Percentiles rank a stretch among this genome's conserved stretches.
phyloP scores from a whole-genome alignment of 1,140 invertebrate species.

The Drosophila mayri region DNA sequence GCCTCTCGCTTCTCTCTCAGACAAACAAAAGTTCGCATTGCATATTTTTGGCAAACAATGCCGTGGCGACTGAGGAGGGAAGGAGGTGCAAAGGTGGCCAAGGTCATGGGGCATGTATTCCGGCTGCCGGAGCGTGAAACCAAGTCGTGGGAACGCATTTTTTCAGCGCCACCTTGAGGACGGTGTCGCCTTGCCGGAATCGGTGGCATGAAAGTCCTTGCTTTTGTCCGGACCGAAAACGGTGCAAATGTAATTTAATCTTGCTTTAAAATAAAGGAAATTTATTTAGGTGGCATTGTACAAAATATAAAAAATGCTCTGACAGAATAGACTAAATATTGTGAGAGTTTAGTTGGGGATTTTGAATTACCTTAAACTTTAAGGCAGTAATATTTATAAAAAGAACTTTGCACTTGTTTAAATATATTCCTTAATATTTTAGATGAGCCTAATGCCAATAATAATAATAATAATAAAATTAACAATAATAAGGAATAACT shows the following conservation, averaged over 20 bases:
- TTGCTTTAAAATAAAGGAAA: conserved; percentile 2
- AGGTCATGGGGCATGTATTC: conserved; percentile 28
- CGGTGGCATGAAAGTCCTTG: background rate
- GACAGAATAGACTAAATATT: background rate
- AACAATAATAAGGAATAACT: background rate
- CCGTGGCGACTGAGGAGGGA: background rate
- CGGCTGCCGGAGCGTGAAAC: conserved; percentile 22
- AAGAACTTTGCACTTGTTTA: background rate
- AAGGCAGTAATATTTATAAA: background rate
- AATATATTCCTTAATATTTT: background rate
- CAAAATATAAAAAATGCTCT: background rate
- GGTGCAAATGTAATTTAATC: conserved; percentile 6
- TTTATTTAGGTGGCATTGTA: background rate
- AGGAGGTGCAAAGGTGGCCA: conserved; percentile 19
- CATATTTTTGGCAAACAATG: conserved; percentile 39
- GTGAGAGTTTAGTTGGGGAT: background rate
- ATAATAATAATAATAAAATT: background rate
- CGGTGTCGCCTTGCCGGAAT: conserved; percentile 17
- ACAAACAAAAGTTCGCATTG: conserved; percentile 46
- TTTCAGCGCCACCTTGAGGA: conserved; percentile 8
- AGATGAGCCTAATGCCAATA: background rate
- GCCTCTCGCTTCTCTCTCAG: background rate
- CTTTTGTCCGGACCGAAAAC: background rate
- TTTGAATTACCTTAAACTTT: too few relatives aligned
- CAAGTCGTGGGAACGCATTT: conserved; percentile 37